These are phyloP conservation scores for Hymenochirus boettgeri DNA, from an alignment of 2,113 vertebrate genomes.

Conservation along the genomic window DNA sequence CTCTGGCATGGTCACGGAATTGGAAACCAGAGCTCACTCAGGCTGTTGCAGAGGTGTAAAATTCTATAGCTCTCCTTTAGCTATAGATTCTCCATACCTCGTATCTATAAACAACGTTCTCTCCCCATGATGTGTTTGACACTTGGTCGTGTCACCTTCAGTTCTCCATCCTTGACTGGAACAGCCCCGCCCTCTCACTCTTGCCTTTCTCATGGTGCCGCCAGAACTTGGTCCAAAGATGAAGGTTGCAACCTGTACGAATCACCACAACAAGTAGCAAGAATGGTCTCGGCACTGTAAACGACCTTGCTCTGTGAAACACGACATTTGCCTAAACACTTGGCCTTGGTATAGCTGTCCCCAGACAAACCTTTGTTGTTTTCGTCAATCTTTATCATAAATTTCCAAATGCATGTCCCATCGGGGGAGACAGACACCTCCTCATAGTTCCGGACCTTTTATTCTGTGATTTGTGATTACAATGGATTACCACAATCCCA, in stretches of 20 bases:
- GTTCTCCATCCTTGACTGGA: slow-evolving; percentile 71
- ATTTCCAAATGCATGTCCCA: too few species aligned
- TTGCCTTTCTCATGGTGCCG: slow-evolving; percentile 65
- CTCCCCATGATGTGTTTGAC: slow-evolving; percentile 57
- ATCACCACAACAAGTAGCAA: slow-evolving; percentile 58
- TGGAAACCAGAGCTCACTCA: slow-evolving; percentile 1
- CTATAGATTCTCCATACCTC: slow-evolving; percentile 13
- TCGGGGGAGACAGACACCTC: too few species aligned
- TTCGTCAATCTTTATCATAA: too few species aligned
- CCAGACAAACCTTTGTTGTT: too few species aligned
- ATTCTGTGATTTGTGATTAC: too few species aligned
- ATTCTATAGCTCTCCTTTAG: slow-evolving; percentile 16
- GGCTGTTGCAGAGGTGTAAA: not conserved
- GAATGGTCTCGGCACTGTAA: not conserved
- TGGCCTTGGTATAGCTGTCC: too few species aligned
- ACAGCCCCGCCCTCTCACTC: slow-evolving; percentile 67
- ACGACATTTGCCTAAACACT: too few species aligned
- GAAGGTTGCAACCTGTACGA: slow-evolving; percentile 68
- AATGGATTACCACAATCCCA: too few species aligned
- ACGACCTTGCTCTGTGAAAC: too few species aligned
- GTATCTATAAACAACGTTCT: not conserved
- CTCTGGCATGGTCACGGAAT: slow-evolving; percentile 7
- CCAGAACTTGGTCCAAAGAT: slow-evolving; percentile 55
- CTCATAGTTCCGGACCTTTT: too few species aligned
- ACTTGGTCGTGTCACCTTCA: slow-evolving; percentile 69